These are phyloP conservation scores for Cerastoderma edule DNA, from an alignment of 2,888 invertebrate species.

Conservation along the genomic window DNA sequence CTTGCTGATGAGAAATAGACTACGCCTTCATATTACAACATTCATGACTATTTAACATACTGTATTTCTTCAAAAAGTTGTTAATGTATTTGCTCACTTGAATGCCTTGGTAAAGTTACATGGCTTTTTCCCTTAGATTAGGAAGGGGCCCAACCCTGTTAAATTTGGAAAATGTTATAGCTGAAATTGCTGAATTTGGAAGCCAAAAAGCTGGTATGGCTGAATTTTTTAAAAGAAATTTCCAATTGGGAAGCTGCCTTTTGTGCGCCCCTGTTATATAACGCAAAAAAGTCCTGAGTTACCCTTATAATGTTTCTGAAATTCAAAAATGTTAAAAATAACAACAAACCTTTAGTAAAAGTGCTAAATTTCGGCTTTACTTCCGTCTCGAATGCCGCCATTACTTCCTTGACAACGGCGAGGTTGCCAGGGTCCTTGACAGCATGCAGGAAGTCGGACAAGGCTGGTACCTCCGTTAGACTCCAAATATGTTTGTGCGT, in stretches of 20 bases:
- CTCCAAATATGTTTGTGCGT: conserved; percentile 90
- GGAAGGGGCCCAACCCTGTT: too few relatives aligned
- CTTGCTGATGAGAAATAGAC: too few relatives aligned
- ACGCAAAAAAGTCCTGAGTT: too few relatives aligned
- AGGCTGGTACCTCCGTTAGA: conserved; percentile 88
- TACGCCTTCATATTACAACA: too few relatives aligned
- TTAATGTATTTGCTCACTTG: neutral
- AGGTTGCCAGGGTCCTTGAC: conserved; percentile 87
- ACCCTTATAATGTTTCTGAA: neutral
- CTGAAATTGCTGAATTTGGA: too few relatives aligned
- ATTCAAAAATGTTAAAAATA: neutral
- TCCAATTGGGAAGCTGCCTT: too few relatives aligned
- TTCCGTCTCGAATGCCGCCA: conserved; percentile 88
- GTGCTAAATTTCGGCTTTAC: conserved; percentile 87
- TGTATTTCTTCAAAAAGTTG: neutral
- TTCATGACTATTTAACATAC: neutral
- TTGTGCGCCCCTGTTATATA: too few relatives aligned
- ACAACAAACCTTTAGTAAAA: conserved; percentile 86
- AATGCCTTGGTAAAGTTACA: neutral
- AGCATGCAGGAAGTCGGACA: conserved; percentile 89
- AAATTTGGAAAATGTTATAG: too few relatives aligned
- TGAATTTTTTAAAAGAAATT: too few relatives aligned
- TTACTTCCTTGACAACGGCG: conserved; percentile 87
- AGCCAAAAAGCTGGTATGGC: too few relatives aligned
- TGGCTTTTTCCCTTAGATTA: too few relatives aligned